Evolutionary conservation across 2,113 vertebrate species (phyloP), one percentile per base, ranked within the genome.

Genomic region (Entelurus aequoreus): DNA sequence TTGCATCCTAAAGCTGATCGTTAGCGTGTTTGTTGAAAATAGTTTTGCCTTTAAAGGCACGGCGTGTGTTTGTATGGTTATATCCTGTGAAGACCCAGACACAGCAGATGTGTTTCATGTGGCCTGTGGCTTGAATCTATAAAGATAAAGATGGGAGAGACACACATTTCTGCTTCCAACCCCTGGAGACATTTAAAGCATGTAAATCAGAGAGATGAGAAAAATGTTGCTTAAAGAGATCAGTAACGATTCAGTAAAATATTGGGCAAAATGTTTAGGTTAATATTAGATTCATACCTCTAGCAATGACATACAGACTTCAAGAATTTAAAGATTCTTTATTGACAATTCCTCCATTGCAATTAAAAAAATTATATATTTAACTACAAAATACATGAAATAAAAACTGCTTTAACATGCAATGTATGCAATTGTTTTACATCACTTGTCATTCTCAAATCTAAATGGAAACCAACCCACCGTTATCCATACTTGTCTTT

Each of bases 101-200:
- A 60, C 59, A 48, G 49, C 75, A 70, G 72, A 81, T 85, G 83
- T 76, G 62, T 66, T 78, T 80, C 42, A 76, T 78, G 68, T 74
- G 70, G 65, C 53, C 62, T 68, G 60, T 61, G 69, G 66, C 60
- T 70, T 48, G 38, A 36, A 35, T n/a, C 56, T 62, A 44, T 16
- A 14, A 54, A 46, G 65, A 53, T 46, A 51, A 75, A 49, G 56
- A 80, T 65, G 57, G 65, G 58, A 63, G 63, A 65, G 63, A 15
- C 14, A 6, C 35, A 49, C 10, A 54, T 61, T 71, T 16, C 36
- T 7, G 65, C 6, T 57, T 9, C n/a, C 60, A 54, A 21, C 14
- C 51, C 53, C 2, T 21, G 19, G 16, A 69, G 38, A 62, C 19
- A 65, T 13, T 54, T 37, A 6, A 54, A 38, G 14, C 35, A 37